These are phyloP conservation scores for Drosophila nasuta DNA, from an alignment of 1,140 invertebrate species.

Conservation along the genomic window DNA sequence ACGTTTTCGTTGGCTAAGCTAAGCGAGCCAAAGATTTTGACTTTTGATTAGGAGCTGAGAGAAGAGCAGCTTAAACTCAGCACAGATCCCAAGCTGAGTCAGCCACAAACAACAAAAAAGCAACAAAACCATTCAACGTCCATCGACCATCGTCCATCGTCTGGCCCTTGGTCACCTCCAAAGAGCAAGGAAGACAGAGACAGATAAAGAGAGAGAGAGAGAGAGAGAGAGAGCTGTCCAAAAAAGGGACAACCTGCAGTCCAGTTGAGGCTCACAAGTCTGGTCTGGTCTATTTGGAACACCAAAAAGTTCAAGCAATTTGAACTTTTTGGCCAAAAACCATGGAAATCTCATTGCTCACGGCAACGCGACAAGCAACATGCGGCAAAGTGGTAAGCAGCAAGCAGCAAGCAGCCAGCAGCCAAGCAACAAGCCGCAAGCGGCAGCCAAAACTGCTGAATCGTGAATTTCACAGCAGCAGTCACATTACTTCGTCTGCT, in stretches of 20 bases:
- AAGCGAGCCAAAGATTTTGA: slow-evolving; percentile 69
- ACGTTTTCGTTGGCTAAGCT: slow-evolving; percentile 65
- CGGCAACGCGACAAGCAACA: slow-evolving; percentile 49
- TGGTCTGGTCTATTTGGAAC: slow-evolving; percentile 72
- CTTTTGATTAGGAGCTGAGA: slow-evolving; percentile 65
- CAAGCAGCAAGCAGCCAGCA: slow-evolving; percentile 4
- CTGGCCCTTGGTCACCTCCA: slow-evolving; percentile 51
- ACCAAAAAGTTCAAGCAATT: slow-evolving; percentile 81
- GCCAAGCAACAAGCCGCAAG: slow-evolving; percentile 3
- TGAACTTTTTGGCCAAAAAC: slow-evolving; percentile 68
- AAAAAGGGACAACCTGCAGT: slow-evolving; percentile 74
- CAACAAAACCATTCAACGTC: too few species aligned
- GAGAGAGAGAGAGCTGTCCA: background rate
- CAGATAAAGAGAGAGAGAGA: background rate
- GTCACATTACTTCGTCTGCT: slow-evolving; percentile 58
- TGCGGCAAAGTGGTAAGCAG: background rate
- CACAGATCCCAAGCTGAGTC: slow-evolving; percentile 8
- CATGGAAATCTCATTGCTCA: slow-evolving; percentile 55
- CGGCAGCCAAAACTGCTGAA: slow-evolving; percentile 63
- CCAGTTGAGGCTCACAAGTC: slow-evolving; percentile 34
- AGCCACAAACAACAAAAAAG: slow-evolving; percentile 1
- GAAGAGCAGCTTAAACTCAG: background rate
- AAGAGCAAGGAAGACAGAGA: background rate
- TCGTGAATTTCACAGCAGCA: slow-evolving; percentile 81
- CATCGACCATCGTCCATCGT: slow-evolving; percentile 1